Base-by-base conservation (phyloP, 2,888 invertebrate genomes). In the Deilephila elpenor region DNA sequence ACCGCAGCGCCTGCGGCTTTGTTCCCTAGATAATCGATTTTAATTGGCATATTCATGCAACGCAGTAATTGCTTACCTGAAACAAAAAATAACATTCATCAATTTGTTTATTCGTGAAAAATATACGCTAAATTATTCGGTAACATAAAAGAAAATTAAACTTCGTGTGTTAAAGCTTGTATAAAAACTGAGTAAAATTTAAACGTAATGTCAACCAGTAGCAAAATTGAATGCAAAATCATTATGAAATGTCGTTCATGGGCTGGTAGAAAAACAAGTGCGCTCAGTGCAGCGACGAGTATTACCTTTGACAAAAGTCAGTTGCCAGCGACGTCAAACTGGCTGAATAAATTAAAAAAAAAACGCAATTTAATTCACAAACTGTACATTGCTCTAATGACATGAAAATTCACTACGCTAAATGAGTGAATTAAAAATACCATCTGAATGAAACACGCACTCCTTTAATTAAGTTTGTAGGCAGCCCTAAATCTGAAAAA, bases 401-500 rank as follows among this genome's bases (percentile, higher is more conserved):
- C 56, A 56, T 56, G 56, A 56, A 56, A 56, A 56, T n/a, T 56
- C 5, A 44, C 11, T 5, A 0, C n/a, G 6, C 53, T 56, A 56
- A 56, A 56, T 56, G 56, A 56, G 6, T 56, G n/a, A 56, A 56
- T 56, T n/a, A 56, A 56, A 14, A 56, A n/a, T n/a, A n/a, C 5
- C 56, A n/a, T 56, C 56, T n/a, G 56, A 56, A 56, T 56, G n/a
- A n/a, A 53, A 56, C 19, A 67, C 67, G 44, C 44, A 67, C 20
- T 25, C 5, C 25, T 44, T 64, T 73, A 73, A 67, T 67, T 73
- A 67, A 59, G 34, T 64, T 59, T 67, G 17, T 29, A 67, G 25
- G 67, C 19, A 67, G 37, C 32, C 59, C 59, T 72, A 64, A 72
- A 72, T 53, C 51, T 7, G 44, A 62, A 73, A 73, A 67, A 73